These are phyloP conservation scores for Intellagama lesueurii DNA, from an alignment of 2,797 vertebrate genomes.

Conservation along the genomic window DNA sequence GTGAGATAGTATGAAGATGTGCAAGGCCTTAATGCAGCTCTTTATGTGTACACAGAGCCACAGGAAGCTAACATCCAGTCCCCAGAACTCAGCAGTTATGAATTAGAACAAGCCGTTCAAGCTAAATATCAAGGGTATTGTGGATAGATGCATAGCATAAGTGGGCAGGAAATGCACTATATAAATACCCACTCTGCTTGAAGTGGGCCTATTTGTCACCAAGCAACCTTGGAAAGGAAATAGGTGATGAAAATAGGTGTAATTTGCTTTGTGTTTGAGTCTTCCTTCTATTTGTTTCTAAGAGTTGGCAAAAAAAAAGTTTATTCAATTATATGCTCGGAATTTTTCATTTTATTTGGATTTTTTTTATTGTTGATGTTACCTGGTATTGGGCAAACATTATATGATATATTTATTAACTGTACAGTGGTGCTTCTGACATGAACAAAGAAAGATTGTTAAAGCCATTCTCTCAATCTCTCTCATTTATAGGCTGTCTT, in stretches of 20 bases:
- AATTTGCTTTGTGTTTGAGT: constrained; percentile 15
- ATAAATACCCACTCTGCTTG: constrained; percentile 26
- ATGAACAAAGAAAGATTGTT: no score
- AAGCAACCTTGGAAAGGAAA: constrained; percentile 35
- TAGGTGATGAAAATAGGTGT: constrained; percentile 25
- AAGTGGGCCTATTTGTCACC: constrained; percentile 48
- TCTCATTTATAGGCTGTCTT: not conserved
- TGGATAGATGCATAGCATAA: constrained; percentile 44
- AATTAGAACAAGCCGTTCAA: constrained; percentile 52
- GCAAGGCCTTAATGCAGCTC: not conserved
- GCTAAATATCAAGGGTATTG: constrained; percentile 58
- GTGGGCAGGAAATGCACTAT: constrained; percentile 35
- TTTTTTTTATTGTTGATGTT: not conserved
- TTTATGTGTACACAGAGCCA: not conserved
- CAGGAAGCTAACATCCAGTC: not conserved
- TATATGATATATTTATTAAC: no score
- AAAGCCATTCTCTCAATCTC: not conserved
- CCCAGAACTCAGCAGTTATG: not conserved
- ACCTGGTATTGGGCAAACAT: not conserved
- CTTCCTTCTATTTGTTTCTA: constrained; percentile 42
- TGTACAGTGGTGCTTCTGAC: no score
- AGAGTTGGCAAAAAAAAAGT: not conserved
- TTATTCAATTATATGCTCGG: not conserved
- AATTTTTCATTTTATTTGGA: not conserved
- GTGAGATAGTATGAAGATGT: not conserved